phyloP scores from a whole-genome alignment of 2,113 vertebrate species.

The Edolisoma coerulescens region DNA sequence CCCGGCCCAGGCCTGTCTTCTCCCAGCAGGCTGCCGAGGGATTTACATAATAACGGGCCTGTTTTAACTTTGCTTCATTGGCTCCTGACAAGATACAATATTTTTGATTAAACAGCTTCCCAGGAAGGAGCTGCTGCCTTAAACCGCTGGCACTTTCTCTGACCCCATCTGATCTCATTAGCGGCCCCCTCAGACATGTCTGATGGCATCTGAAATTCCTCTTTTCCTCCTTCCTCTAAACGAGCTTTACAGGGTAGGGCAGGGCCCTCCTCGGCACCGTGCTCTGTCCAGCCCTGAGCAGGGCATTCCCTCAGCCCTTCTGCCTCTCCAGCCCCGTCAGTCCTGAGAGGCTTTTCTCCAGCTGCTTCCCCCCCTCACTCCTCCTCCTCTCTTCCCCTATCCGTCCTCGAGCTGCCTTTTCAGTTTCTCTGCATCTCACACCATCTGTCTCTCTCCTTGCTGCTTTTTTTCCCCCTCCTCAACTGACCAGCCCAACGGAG shows the following conservation, averaged over 20 bases:
- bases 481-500: constrained; percentile 38
- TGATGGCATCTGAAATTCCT: background rate
- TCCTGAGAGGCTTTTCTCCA: background rate
- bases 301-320: background rate
- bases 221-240: background rate
- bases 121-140: constrained; percentile 8
- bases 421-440: background rate
- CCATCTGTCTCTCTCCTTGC: constrained; percentile 19
- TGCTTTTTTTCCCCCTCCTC: background rate
- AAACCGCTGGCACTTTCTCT: background rate
- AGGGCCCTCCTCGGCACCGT: fast-evolving
- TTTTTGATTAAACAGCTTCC: constrained; percentile 43
- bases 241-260: background rate
- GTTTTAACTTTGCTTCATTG: constrained; percentile 13
- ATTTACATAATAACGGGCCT: constrained; percentile 22
- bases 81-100: constrained; percentile 11
- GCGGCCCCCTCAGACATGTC: background rate
- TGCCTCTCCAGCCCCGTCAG: background rate
- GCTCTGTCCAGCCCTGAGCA: background rate
- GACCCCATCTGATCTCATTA: background rate
- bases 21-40: background rate
- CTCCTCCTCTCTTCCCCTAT: background rate
- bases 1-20: background rate
- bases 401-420: background rate
- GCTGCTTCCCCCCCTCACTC: background rate